Evolutionary conservation across 2,888 invertebrate species (phyloP), one percentile per base, ranked within the genome.

Genomic region (Drosophila cognata): DNA sequence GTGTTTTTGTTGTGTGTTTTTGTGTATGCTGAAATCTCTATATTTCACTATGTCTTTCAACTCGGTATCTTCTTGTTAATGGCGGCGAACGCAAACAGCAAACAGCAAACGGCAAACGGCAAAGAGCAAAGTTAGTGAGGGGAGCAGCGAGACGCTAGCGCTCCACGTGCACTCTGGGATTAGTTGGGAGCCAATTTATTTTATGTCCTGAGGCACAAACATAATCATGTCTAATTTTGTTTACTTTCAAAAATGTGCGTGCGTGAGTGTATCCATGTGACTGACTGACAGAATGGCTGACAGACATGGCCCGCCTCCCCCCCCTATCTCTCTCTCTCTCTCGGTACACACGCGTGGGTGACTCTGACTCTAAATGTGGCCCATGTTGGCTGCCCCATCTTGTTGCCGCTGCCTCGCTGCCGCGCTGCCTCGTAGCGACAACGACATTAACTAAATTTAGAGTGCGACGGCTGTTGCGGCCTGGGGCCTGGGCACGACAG

Each of bases 201-300:
- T 88, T 87, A 90, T 90, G 89, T 77, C 85, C 81, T 79, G 65
- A 79, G 79, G 77, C 87, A 87, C 89, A 89, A 90, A 90, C 87
- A 89, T 89, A 87, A 88, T 89, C 88, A 88, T 86, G 78, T 88
- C 88, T 88, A 88, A 88, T 88, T 89, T 88, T 90, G 91, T 88
- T 89, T 90, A 88, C 84, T 85, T 87, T 82, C 85, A 82, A 89
- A 88, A 89, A 88, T 82, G 84, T 82, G 86, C 77, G 86, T 88
- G 88, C 84, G 77, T 80, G 82, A 74, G 80, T 82, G 72, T 79
- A 74, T 82, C 59, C 62, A 60, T 73, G 57, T 60, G 66, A 57
- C 55, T 57, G 66, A 51, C 53, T 46, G 59, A 13, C 51, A 55
- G 73, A 46, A 69, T 64, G 73, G 61, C 55, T 36, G 36, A 28